Conservation (phyloP, 1,140 invertebrate genomes). For the Parapsyche elsis region DNA sequence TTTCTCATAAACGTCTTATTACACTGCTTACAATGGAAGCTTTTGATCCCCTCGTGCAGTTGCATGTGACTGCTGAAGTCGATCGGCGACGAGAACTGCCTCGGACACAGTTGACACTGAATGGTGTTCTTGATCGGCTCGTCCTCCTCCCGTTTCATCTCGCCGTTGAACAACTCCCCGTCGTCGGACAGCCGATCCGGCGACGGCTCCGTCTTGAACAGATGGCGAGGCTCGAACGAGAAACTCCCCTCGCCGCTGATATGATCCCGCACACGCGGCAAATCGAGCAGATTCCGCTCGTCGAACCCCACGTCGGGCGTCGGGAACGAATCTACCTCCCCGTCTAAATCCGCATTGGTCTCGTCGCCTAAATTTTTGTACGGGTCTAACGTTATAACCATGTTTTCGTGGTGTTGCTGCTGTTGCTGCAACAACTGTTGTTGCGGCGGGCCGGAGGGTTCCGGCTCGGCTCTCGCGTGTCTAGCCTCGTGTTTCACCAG, state of each 20-base stretch:
- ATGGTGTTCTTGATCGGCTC: constrained; percentile 62
- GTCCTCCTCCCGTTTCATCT: constrained; percentile 9
- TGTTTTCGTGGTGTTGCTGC: constrained; percentile 61
- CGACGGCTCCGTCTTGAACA: constrained; percentile 20
- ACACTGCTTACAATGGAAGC: constrained; percentile 70
- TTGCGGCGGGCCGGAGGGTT: constrained; percentile 25
- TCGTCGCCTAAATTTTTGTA: constrained; percentile 62
- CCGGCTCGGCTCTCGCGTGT: constrained; percentile 60
- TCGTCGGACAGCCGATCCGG: constrained; percentile 31
- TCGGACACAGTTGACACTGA: constrained; percentile 67
- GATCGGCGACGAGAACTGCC: constrained; percentile 66
- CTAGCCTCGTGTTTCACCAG: constrained; percentile 70
- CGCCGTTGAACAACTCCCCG: constrained; percentile 13
- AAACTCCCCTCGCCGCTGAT: constrained; percentile 66
- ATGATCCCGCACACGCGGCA: constrained; percentile 66
- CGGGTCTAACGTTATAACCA: constrained; percentile 70
- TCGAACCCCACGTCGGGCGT: constrained; percentile 29
- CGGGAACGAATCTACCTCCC: neutral
- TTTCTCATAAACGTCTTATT: constrained; percentile 73
- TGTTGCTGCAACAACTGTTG: neutral
- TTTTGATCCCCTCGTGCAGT: constrained; percentile 63
- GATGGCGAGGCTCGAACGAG: constrained; percentile 58
- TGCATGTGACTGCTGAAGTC: constrained; percentile 65
- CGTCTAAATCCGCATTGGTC: neutral
- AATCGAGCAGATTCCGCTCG: constrained; percentile 57